These are phyloP conservation scores for Punctoribates punctum DNA, from an alignment of 2,888 invertebrate species.

Conservation along the genomic window DNA sequence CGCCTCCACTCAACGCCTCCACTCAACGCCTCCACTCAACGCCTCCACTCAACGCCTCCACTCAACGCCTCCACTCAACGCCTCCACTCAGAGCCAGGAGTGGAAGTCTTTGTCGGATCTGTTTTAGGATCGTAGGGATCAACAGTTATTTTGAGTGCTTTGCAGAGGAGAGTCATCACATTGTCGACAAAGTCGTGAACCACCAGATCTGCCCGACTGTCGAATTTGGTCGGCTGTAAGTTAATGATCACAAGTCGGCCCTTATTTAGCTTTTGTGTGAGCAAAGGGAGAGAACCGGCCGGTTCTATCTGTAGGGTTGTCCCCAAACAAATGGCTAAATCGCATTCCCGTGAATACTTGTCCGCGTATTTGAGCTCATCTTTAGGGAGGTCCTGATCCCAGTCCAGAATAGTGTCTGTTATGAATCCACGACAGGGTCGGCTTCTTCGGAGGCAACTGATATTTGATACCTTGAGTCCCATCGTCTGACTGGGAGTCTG, in stretches of 20 bases:
- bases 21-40: no score
- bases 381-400: slow-evolving; percentile 91
- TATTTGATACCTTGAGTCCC: slow-evolving; percentile 67
- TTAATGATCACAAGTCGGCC: slow-evolving; percentile 91
- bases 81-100: neutral
- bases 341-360: slow-evolving; percentile 83
- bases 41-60: no score
- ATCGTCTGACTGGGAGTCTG: slow-evolving; percentile 69
- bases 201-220: slow-evolving; percentile 81
- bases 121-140: slow-evolving; percentile 64
- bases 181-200: slow-evolving; percentile 86
- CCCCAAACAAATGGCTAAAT: slow-evolving; percentile 88
- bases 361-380: slow-evolving; percentile 77
- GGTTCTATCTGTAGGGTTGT: slow-evolving; percentile 98
- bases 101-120: slow-evolving; percentile 61
- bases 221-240: slow-evolving; percentile 97
- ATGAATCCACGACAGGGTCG: slow-evolving; percentile 83
- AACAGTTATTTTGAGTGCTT: slow-evolving; percentile 68
- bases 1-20: no score
- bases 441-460: slow-evolving; percentile 62
- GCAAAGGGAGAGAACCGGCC: slow-evolving; percentile 84
- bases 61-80: no score
- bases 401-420: slow-evolving; percentile 87
- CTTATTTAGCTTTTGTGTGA: slow-evolving; percentile 64
- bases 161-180: slow-evolving; percentile 69